Conservation (phyloP, 2,797 vertebrate species). For the Sebastiscus tertius region DNA sequence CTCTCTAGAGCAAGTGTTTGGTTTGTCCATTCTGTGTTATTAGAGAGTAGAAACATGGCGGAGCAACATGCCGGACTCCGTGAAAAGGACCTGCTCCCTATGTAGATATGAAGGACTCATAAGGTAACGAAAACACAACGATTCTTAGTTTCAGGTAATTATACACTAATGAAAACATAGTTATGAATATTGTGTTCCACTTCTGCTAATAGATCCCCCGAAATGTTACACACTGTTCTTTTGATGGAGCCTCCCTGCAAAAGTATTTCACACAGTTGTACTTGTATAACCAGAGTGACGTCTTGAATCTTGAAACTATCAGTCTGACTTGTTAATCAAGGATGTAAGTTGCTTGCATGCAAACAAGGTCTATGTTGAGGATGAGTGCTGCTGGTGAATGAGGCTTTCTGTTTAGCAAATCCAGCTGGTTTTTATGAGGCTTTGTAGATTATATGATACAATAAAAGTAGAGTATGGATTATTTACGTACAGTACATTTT, state of each 20-base stretch:
- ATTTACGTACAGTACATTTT: constrained; percentile 2
- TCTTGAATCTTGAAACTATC: background rate
- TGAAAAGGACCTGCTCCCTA: no score
- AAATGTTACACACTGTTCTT: no score
- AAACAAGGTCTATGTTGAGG: constrained; percentile 43
- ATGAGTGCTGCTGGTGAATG: constrained; percentile 48
- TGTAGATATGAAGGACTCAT: no score
- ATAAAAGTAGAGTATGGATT: background rate
- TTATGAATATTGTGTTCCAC: no score
- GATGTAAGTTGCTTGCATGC: constrained; percentile 40
- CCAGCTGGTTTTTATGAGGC: background rate
- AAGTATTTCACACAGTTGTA: background rate
- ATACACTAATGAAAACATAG: no score
- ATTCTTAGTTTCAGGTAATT: no score
- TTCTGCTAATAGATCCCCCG: no score
- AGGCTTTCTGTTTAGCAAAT: constrained; percentile 50
- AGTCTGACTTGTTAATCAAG: constrained; percentile 22
- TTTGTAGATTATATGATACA: background rate
- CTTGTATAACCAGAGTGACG: background rate
- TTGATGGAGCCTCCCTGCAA: background rate
- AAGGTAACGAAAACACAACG: no score
- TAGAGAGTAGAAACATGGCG: no score
- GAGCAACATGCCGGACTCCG: accelerated
- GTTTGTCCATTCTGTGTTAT: no score
- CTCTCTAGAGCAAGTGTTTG: no score